A percentile compares a stretch with the other conserved stretches of the same genome.
Conservation (phyloP, 2,113 vertebrate species). For the Anser cygnoides region DNA sequence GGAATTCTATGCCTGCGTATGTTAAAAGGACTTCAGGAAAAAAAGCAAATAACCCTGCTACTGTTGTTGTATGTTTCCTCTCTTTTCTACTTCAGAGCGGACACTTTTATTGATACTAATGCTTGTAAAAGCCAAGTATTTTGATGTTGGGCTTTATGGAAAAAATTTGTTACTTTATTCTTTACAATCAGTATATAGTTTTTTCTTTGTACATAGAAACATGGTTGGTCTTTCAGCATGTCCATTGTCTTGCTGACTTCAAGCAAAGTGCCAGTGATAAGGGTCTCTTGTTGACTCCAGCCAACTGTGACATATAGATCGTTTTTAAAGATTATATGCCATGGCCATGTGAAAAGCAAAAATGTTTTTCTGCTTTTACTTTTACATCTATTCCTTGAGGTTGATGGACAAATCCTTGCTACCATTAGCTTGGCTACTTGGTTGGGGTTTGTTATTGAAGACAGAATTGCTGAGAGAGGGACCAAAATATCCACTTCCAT, state of each 20-base stretch:
- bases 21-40: neutral
- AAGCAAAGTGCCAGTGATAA: neutral
- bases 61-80: neutral
- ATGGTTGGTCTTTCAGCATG: neutral
- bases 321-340: constrained; percentile 27
- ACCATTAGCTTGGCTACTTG: neutral
- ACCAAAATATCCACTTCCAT: neutral
- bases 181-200: neutral
- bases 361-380: neutral
- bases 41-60: neutral
- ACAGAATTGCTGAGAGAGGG: neutral
- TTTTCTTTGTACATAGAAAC: neutral
- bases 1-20: neutral
- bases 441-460: neutral
- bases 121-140: neutral
- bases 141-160: neutral
- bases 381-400: neutral
- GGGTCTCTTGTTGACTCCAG: neutral
- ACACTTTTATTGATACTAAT: neutral
- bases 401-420: neutral
- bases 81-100: neutral
- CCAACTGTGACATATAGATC: neutral
- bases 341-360: neutral
- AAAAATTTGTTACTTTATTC: accelerated
- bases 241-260: neutral